A percentile compares a stretch with the other conserved stretches of the same genome.
Conservation (phyloP, 2,113 vertebrate species). For the Monopterus albus region DNA sequence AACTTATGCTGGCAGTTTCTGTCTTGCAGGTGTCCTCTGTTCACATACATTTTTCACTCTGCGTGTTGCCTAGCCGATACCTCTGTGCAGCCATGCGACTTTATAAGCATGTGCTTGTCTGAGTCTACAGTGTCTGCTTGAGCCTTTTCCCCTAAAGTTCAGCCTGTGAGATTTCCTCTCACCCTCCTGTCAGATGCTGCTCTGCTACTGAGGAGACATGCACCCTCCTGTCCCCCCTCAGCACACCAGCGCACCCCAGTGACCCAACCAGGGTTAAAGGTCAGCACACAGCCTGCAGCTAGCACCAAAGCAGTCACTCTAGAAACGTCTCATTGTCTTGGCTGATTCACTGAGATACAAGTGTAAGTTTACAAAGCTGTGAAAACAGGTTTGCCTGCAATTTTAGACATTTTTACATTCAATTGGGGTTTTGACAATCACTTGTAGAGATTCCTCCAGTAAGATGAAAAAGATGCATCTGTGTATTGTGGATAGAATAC, state of each 20-base stretch:
- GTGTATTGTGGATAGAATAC: no score
- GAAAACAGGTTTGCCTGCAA: background rate
- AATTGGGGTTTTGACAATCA: background rate
- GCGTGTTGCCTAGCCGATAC: constrained; percentile 36
- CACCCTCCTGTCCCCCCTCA: constrained; percentile 58
- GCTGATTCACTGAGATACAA: constrained; percentile 9
- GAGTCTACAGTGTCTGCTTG: constrained; percentile 31
- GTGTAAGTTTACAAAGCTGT: constrained; percentile 8
- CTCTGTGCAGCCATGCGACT: constrained; percentile 33
- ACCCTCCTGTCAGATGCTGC: constrained; percentile 49
- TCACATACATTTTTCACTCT: constrained; percentile 44
- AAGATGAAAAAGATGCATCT: background rate
- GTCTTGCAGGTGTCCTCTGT: constrained; percentile 63
- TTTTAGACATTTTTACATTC: constrained; percentile 5
- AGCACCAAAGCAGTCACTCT: constrained; percentile 33
- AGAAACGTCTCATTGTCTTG: constrained; percentile 40
- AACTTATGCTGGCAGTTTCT: constrained; percentile 58
- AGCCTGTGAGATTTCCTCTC: constrained; percentile 52
- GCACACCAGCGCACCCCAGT: constrained; percentile 46
- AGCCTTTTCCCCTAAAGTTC: constrained; percentile 37
- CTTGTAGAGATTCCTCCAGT: no score
- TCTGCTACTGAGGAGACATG: constrained; percentile 66
- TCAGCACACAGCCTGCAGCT: constrained; percentile 44
- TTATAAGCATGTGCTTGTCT: constrained; percentile 33
- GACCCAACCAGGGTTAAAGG: constrained; percentile 53